These are phyloP conservation scores for Spizaetus ornatus DNA, from an alignment of 2,113 vertebrate species.

Conservation along the genomic window DNA sequence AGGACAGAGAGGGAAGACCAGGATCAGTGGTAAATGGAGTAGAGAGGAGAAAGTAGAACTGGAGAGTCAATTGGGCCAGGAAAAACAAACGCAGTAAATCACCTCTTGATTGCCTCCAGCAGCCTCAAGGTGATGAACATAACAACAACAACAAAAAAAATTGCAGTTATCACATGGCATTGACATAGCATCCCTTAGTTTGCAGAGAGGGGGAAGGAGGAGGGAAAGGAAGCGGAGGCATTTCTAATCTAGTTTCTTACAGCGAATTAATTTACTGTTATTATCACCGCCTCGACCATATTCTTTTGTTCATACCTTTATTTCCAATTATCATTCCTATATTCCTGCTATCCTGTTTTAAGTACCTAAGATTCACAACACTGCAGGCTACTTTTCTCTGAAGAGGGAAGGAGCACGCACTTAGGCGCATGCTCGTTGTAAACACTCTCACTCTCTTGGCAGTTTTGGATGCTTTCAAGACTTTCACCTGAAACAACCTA, in stretches of 20 bases:
- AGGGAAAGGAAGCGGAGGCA: neutral
- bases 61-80: neutral
- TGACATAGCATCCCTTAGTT: neutral
- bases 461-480: neutral
- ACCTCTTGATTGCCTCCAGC: neutral
- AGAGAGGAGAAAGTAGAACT: neutral
- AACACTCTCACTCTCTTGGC: neutral
- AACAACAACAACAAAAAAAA: no score
- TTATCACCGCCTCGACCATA: neutral
- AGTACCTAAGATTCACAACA: neutral
- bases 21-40: neutral
- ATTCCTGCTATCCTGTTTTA: neutral
- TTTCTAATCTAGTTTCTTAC: neutral
- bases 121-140: neutral
- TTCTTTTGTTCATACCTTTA: neutral
- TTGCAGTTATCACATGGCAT: neutral
- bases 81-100: neutral
- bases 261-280: neutral
- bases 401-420: neutral
- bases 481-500: neutral
- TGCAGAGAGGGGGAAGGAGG: neutral
- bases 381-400: neutral
- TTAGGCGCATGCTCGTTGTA: rapidly evolving
- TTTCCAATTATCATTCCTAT: neutral
- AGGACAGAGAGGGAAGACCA: neutral